A percentile compares a stretch with the other conserved stretches of the same genome.
Evolutionary conservation across 2,113 vertebrate genomes (phyloP).

Genomic region (Todiramphus chloris): DNA sequence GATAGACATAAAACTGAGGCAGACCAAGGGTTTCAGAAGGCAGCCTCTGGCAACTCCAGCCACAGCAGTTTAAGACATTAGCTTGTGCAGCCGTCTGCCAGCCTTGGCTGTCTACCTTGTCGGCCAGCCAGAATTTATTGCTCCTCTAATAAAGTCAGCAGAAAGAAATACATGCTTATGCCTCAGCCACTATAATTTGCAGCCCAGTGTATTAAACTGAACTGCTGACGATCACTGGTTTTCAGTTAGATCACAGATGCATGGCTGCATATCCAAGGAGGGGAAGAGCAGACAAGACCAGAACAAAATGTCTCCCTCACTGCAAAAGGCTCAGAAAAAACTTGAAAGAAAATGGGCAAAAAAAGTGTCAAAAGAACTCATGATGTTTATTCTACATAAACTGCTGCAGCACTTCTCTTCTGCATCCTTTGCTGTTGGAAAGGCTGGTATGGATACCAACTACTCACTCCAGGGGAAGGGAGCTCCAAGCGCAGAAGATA

Average conservation of each 20-base stretch:
- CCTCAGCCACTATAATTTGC: background rate
- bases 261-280: background rate
- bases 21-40: slow-evolving; percentile 15
- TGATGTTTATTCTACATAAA: background rate
- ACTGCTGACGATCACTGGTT: background rate
- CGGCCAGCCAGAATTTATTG: slow-evolving; percentile 27
- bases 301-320: slow-evolving; percentile 13
- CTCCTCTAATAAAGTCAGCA: slow-evolving; percentile 51
- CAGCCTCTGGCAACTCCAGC: background rate
- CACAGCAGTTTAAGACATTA: slow-evolving; percentile 38
- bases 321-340: background rate
- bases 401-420: background rate
- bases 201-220: background rate
- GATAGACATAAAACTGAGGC: background rate
- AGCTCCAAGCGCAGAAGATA: background rate
- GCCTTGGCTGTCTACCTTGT: slow-evolving; percentile 24
- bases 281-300: background rate
- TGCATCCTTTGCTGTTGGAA: background rate
- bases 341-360: background rate
- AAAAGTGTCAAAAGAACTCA: background rate
- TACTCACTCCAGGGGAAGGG: background rate
- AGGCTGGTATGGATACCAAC: background rate
- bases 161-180: slow-evolving; percentile 38
- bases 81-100: slow-evolving; percentile 50
- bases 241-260: background rate